A percentile compares a stretch with the other conserved stretches of the same genome.
These are phyloP conservation scores for Meiosimyza decipiens DNA, from an alignment of 2,888 invertebrate species.

Conservation along the genomic window DNA sequence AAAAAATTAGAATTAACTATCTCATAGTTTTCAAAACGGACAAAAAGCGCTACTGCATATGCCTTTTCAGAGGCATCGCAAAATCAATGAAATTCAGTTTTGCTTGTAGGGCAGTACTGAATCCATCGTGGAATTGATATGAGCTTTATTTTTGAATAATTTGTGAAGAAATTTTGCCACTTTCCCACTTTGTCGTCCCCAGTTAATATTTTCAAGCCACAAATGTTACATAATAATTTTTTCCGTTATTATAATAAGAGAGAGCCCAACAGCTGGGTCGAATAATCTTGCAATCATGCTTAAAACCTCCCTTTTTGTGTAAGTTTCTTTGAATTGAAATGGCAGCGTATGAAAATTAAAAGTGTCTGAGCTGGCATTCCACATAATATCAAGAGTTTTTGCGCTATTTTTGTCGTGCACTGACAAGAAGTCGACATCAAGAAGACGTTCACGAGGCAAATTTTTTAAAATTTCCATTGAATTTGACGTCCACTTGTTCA, in stretches of 20 bases:
- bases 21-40: too few species aligned
- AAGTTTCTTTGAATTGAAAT: not conserved
- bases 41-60: too few species aligned
- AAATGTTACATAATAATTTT: conserved; percentile 8
- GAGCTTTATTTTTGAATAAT: too few species aligned
- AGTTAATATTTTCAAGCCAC: not conserved
- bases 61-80: too few species aligned
- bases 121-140: too few species aligned
- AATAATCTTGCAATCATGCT: conserved; percentile 15
- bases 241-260: conserved; percentile 29
- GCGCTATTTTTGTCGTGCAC: not conserved
- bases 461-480: not conserved
- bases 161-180: too few species aligned
- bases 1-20: too few species aligned
- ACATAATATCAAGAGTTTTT: conserved; percentile 25
- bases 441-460: too few species aligned
- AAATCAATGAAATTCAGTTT: too few species aligned
- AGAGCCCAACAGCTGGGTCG: conserved; percentile 29
- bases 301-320: too few species aligned
- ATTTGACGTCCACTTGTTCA: not conserved
- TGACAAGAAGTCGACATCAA: not conserved
- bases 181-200: too few species aligned
- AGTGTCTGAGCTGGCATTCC: conserved; percentile 26
- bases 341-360: conserved; percentile 10
- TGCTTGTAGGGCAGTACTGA: too few species aligned